Evolutionary conservation across 37 sponge, comb jelly and placozoan genomes (phyloP).

Genomic region (Oopsacas minuta): DNA sequence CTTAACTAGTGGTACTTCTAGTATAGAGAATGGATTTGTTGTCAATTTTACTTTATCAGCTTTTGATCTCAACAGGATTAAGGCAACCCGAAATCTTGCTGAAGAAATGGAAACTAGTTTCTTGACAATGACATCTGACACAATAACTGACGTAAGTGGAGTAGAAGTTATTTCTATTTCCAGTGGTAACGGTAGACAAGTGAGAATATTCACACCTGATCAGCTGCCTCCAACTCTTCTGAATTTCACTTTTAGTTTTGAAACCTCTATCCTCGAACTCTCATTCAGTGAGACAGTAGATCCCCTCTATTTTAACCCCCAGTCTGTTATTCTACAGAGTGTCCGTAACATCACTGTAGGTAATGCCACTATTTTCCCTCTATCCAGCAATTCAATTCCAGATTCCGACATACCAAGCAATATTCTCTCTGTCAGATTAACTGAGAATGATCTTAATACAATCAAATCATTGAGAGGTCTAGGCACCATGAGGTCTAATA

Average conservation of each 20-base stretch:
- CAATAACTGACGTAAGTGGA: slow-evolving; percentile 60
- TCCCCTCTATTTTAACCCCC: slow-evolving; percentile 32
- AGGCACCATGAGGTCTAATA: slow-evolving; percentile 26
- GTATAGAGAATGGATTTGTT: slow-evolving; percentile 58
- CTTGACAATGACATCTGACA: slow-evolving; percentile 40
- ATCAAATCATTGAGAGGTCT: slow-evolving; percentile 34
- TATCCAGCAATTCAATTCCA: not conserved
- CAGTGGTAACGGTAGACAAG: not conserved
- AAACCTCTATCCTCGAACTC: slow-evolving; percentile 27
- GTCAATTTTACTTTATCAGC: slow-evolving; percentile 37
- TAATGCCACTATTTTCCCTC: not conserved
- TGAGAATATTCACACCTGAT: slow-evolving; percentile 28
- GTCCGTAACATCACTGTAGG: slow-evolving; percentile 8
- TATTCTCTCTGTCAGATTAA: slow-evolving; percentile 32
- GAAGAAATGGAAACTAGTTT: slow-evolving; percentile 28
- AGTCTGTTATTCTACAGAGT: slow-evolving; percentile 52
- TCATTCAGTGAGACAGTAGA: slow-evolving; percentile 62
- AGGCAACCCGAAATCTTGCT: slow-evolving; percentile 43
- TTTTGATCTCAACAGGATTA: slow-evolving; percentile 58
- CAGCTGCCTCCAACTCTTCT: slow-evolving; percentile 35
- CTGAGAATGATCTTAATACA: slow-evolving; percentile 37
- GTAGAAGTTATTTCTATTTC: slow-evolving; percentile 48
- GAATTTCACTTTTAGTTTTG: slow-evolving; percentile 21
- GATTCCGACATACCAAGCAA: slow-evolving; percentile 8
- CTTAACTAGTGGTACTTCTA: slow-evolving; percentile 38